Conservation (phyloP, 2,113 vertebrate genomes). For the Trachemys scripta region DNA sequence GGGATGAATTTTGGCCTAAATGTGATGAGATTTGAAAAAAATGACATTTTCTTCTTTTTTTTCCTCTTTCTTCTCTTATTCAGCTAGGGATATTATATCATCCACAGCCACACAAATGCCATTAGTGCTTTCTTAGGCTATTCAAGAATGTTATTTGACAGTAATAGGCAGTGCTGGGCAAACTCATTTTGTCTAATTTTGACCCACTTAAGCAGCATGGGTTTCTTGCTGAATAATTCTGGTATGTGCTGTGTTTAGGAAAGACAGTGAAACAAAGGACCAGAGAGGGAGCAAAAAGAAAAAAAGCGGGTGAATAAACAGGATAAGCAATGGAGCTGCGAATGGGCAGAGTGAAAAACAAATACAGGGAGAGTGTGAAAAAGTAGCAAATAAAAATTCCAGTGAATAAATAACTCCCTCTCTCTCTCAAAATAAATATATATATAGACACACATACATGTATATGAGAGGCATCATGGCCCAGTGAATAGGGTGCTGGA, state of each 20-base stretch:
- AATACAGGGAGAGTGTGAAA: rapidly evolving
- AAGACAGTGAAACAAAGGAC: background rate
- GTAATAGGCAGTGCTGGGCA: rapidly evolving
- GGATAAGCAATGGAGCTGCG: background rate
- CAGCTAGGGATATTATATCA: background rate
- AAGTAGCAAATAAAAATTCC: background rate
- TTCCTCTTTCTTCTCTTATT: background rate
- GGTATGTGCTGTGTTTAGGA: background rate
- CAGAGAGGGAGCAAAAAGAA: background rate
- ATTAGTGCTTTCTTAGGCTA: background rate
- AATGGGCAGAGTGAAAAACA: background rate
- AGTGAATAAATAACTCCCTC: rapidly evolving
- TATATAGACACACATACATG: background rate
- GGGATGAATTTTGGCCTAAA: background rate
- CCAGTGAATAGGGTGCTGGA: background rate
- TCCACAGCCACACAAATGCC: background rate
- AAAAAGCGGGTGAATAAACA: background rate
- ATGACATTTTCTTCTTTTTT: background rate
- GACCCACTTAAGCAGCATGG: background rate
- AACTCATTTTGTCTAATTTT: background rate
- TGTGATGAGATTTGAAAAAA: background rate
- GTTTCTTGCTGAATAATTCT: background rate
- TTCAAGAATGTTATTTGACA: background rate
- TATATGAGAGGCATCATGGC: background rate
- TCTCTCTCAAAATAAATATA: background rate